These are phyloP conservation scores for Sphinx pinastri DNA, from an alignment of 2,888 invertebrate species.

Conservation along the genomic window DNA sequence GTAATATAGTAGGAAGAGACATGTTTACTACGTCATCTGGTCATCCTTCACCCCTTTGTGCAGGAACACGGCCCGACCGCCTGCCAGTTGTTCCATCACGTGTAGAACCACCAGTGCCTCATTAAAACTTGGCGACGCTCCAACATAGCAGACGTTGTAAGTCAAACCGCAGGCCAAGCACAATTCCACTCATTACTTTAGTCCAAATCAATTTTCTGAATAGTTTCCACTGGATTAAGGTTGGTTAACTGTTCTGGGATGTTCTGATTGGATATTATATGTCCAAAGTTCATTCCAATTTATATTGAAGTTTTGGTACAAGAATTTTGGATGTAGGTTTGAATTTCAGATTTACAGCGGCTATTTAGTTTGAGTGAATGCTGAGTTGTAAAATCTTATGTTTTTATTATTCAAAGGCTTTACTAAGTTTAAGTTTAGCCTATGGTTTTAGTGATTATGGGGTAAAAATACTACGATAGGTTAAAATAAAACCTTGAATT, in stretches of 20 bases:
- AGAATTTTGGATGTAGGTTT: background rate
- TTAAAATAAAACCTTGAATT: too few species aligned
- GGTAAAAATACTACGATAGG: too few species aligned
- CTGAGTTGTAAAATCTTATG: too few species aligned
- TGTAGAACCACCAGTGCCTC: slow-evolving; percentile 66
- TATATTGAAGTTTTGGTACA: background rate
- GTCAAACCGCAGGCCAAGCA: slow-evolving; percentile 51
- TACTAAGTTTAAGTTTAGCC: too few species aligned
- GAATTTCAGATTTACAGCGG: background rate
- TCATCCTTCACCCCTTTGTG: slow-evolving; percentile 13
- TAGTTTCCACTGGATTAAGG: slow-evolving; percentile 47
- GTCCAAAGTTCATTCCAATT: slow-evolving; percentile 2
- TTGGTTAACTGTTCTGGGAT: slow-evolving; percentile 35
- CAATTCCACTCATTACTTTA: slow-evolving; percentile 55
- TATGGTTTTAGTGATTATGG: too few species aligned
- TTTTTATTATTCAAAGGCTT: too few species aligned
- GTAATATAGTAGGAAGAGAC: too few species aligned
- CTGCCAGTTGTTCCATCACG: slow-evolving; percentile 68
- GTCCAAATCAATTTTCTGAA: slow-evolving; percentile 53
- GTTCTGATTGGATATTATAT: slow-evolving; percentile 17
- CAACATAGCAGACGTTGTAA: slow-evolving; percentile 48
- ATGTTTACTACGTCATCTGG: background rate
- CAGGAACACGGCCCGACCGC: slow-evolving; percentile 41
- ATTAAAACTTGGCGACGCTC: slow-evolving; percentile 67
- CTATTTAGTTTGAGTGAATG: too few species aligned